Base-by-base conservation (phyloP, 2,797 vertebrate genomes). In the Bryconaethiops microstoma region DNA sequence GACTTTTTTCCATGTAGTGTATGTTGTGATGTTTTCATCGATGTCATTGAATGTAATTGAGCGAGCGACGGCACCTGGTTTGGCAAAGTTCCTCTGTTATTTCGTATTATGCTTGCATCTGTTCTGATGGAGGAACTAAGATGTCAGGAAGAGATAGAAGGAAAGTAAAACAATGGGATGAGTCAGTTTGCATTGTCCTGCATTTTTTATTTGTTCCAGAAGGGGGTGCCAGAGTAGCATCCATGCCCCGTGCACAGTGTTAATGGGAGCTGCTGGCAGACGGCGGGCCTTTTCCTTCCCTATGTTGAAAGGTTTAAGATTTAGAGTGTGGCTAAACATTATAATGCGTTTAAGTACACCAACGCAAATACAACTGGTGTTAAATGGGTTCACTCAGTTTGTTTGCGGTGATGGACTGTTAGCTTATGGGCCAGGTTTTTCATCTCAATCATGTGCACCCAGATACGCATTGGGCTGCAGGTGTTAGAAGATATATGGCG, bases 401-500 rank as follows among this genome's bases (percentile, higher is more conserved):
- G 21, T 60, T 21, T 25, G 25, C 16, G 25, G 14, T 16, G 35
- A 35, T 63, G 1, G 29, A 16, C 23, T 67, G 64, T 48, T 45
- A 0, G 17, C 7, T 45, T 45, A 45, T 5, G 39, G 42, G 29
- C 29, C 29, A 29, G 29, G 29, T 3, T 29, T 29, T 29, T 3
- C 29, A 29, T 1, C 29, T 29, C 29, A 29, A 29, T 29, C 29
- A 29, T 29, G 29, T 35, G 25, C 50, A 64, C 63, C 19, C 48
- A 14, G n/a, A 60, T 45, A 52, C 42, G 42, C 40, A 74, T 25
- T 59, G 4, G 16, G 55, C 42, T 5, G 19, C 76, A 52, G 86
- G 80, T 87, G 80, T 60, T 21, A 54, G 25, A 83, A 74, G 80
- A 80, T 69, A 1, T 80, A 74, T 74, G 48, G 39, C 29, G 16